These are phyloP conservation scores for Ascaphus truei DNA, from an alignment of 2,113 vertebrate genomes.

Conservation along the genomic window DNA sequence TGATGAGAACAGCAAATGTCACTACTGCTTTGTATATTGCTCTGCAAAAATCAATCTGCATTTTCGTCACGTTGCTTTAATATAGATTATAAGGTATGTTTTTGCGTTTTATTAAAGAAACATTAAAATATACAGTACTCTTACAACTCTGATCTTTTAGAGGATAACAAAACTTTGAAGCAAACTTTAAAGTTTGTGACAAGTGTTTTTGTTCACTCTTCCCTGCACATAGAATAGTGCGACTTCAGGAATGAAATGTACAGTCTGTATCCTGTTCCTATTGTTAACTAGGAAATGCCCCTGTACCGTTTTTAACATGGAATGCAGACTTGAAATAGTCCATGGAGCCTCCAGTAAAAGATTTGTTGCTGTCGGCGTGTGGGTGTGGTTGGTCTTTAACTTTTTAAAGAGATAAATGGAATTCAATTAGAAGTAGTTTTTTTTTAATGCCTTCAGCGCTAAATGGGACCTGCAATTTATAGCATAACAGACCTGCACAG, in stretches of 20 bases:
- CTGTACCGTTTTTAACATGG: neutral
- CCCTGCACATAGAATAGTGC: no score
- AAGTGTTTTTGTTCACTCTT: no score
- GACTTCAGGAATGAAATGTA: conserved; percentile 11
- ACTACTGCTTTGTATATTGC: neutral
- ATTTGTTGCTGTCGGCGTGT: conserved; percentile 6
- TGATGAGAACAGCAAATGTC: neutral
- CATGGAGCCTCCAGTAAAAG: neutral
- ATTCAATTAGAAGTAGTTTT: no score
- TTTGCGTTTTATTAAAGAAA: no score
- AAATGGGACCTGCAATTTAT: neutral
- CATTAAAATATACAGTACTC: no score
- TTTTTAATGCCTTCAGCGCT: neutral
- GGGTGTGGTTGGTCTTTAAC: conserved; percentile 55
- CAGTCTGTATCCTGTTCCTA: conserved; percentile 28
- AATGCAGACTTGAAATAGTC: neutral
- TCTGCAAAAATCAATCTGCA: no score
- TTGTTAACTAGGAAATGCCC: conserved; percentile 28
- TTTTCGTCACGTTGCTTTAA: no score
- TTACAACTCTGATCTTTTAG: no score
- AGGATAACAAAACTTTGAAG: no score
- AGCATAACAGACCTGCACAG: no score
- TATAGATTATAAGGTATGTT: no score
- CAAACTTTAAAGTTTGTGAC: no score
- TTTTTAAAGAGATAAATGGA: conserved; percentile 63